These are phyloP conservation scores for Meleagris gallopavo DNA, from an alignment of 2,113 vertebrate genomes.

Conservation along the genomic window DNA sequence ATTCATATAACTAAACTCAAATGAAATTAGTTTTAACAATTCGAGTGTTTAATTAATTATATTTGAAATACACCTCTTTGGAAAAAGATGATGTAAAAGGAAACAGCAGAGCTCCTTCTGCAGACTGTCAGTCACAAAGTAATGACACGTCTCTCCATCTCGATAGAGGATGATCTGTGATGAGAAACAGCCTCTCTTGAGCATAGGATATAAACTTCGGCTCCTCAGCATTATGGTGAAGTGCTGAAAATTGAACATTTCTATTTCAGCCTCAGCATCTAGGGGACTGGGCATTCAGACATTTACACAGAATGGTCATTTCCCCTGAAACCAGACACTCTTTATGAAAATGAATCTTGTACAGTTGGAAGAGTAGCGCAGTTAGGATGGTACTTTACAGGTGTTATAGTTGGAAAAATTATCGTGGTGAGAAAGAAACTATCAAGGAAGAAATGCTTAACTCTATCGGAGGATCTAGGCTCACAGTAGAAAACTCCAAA, in stretches of 20 bases:
- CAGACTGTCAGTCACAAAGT: background rate
- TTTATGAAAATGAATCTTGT: background rate
- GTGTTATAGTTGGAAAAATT: too few relatives aligned
- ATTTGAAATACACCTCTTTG: background rate
- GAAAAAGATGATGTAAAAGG: background rate
- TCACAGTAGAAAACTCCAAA: too few relatives aligned
- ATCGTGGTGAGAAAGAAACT: too few relatives aligned
- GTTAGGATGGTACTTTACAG: too few relatives aligned
- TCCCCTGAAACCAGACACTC: background rate
- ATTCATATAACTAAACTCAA: background rate
- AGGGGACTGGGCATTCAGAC: accelerated
- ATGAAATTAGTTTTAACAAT: background rate
- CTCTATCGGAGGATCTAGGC: too few relatives aligned
- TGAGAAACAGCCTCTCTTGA: background rate
- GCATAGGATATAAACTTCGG: background rate
- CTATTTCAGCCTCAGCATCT: background rate
- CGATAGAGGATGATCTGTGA: background rate
- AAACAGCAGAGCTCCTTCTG: background rate
- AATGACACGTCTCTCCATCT: accelerated
- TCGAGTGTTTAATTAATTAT: background rate
- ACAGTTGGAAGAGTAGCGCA: too few relatives aligned
- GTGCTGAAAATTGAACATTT: background rate
- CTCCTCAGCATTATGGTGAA: background rate
- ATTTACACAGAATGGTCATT: background rate
- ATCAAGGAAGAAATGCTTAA: too few relatives aligned